phyloP scores from a whole-genome alignment of 2,113 vertebrate species.

The Strix aluco region DNA sequence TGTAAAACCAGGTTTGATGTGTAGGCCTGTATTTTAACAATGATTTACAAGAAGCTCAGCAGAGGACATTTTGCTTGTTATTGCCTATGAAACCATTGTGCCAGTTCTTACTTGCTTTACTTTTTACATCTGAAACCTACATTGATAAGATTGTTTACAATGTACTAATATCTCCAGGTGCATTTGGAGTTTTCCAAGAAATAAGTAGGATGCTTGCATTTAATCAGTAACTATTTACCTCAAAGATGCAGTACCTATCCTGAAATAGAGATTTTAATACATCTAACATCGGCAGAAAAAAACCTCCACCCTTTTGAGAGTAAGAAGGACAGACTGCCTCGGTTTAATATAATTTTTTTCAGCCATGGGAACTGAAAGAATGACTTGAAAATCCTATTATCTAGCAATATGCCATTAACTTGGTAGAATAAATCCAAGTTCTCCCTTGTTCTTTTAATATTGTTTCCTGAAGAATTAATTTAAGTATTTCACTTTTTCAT shows the following conservation, averaged over 20 bases:
- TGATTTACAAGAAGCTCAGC: background rate
- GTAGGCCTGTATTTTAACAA: background rate
- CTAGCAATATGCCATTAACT: background rate
- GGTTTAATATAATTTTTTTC: constrained; percentile 2
- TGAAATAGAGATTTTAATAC: constrained; percentile 54
- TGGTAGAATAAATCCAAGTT: background rate
- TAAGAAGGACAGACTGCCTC: background rate
- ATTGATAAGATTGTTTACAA: constrained; percentile 13
- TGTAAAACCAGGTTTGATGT: background rate
- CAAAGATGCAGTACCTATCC: background rate
- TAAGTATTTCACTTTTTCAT: constrained; percentile 18
- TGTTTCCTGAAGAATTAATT: constrained; percentile 12
- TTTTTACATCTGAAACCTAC: background rate
- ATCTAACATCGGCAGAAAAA: background rate
- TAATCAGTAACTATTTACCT: background rate
- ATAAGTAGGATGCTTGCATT: constrained; percentile 7
- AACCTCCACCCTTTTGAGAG: background rate
- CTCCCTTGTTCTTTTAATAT: constrained; percentile 13
- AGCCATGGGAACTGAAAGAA: background rate
- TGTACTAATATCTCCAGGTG: background rate
- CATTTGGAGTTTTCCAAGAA: constrained; percentile 15
- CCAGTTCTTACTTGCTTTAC: background rate
- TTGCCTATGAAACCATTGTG: background rate
- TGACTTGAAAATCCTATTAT: background rate
- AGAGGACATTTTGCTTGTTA: background rate